These are phyloP conservation scores for Leptinotarsa defecta DNA, from an alignment of 1,140 invertebrate genomes.

Conservation along the genomic window DNA sequence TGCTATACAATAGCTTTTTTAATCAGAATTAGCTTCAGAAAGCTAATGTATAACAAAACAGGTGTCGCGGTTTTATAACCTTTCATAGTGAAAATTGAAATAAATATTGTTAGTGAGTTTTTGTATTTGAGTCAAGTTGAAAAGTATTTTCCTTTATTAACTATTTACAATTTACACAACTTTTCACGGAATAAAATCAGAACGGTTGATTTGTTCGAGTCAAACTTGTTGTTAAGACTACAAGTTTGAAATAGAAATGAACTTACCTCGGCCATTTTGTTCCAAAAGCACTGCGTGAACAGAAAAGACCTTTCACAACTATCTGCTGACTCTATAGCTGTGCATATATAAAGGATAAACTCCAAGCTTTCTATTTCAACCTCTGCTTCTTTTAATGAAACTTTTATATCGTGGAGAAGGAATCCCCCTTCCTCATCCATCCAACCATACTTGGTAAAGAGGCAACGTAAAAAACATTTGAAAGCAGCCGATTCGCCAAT, in stretches of 20 bases:
- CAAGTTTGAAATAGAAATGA: neutral
- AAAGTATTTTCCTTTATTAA: too few relatives aligned
- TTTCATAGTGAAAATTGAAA: too few relatives aligned
- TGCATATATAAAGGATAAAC: constrained; percentile 47
- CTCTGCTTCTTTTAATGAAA: constrained; percentile 41
- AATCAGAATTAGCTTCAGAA: too few relatives aligned
- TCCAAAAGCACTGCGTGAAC: constrained; percentile 49
- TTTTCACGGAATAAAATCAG: too few relatives aligned
- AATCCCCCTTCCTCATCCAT: constrained; percentile 50
- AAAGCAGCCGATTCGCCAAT: constrained; percentile 37
- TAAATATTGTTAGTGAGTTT: too few relatives aligned
- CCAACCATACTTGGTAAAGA: constrained; percentile 49
- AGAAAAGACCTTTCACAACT: constrained; percentile 43
- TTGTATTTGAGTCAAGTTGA: too few relatives aligned
- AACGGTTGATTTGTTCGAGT: too few relatives aligned
- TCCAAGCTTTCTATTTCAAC: constrained; percentile 42
- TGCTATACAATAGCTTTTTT: too few relatives aligned
- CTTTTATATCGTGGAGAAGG: constrained; percentile 44
- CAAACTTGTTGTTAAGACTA: too few relatives aligned
- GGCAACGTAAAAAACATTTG: constrained; percentile 48
- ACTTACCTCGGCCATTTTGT: constrained; percentile 44
- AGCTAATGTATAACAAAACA: too few relatives aligned
- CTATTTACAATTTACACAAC: too few relatives aligned
- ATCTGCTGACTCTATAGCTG: constrained; percentile 42
- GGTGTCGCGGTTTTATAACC: too few relatives aligned